Percentiles rank a stretch among this genome's conserved stretches.
Evolutionary conservation across 2,888 invertebrate species (phyloP).

Genomic region (Leptopilina myrica): DNA sequence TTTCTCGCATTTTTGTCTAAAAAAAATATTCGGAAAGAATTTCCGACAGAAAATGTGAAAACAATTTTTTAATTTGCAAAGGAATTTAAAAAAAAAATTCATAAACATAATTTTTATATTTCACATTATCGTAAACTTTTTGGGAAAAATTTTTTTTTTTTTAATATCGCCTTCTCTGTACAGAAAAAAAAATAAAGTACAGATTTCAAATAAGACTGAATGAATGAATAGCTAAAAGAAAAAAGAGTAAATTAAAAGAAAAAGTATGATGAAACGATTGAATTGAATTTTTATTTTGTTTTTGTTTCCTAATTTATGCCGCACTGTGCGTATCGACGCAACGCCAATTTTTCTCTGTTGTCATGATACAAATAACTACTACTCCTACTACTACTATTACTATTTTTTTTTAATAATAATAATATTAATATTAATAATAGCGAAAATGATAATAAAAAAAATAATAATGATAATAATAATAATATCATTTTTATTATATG

Average conservation of each 20-base stretch:
- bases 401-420: conserved; percentile 20
- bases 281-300: conserved; percentile 35
- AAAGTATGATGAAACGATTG: conserved; percentile 16
- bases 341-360: conserved; percentile 53
- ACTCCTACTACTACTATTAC: conserved; percentile 18
- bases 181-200: conserved; percentile 32
- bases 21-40: too few relatives aligned
- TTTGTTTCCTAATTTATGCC: conserved; percentile 35
- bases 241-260: background rate
- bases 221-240: conserved; percentile 43
- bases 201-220: conserved; percentile 58
- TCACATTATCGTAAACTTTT: too few relatives aligned
- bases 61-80: too few relatives aligned
- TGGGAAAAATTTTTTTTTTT: background rate
- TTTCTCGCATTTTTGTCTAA: too few relatives aligned
- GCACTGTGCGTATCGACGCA: conserved; percentile 33
- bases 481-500: conserved; percentile 44
- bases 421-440: background rate
- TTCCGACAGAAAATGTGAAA: too few relatives aligned
- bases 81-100: conserved; percentile 12
- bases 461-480: too few relatives aligned
- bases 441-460: too few relatives aligned
- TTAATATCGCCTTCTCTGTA: conserved; percentile 40
- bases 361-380: conserved; percentile 39
- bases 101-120: too few relatives aligned